Evolutionary conservation across 2,113 vertebrate species (phyloP), one percentile per base, ranked within the genome.

Genomic region (Zeus faber): DNA sequence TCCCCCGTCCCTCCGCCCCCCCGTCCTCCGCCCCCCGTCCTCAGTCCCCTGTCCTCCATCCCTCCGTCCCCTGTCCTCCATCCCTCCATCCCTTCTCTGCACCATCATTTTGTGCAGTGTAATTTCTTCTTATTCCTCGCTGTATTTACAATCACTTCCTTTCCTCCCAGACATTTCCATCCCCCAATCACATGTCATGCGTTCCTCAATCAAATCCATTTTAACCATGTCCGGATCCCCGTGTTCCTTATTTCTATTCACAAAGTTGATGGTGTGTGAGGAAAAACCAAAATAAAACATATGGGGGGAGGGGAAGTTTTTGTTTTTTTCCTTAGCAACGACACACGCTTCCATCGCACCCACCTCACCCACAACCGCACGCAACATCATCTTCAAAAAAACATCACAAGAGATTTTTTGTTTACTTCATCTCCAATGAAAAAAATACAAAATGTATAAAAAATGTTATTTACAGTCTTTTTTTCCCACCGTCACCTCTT

Each of bases 381-480:
- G 72, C 72, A 89, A 92, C 89, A 88, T 86, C 88, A 89, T 85
- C 79, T 76, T 85, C 84, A 84, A 89, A 92, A 93, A 91, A 93
- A 97, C 93, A 90, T 93, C 86, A 87, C 85, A 87, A 91, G 94
- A 93, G 89, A 92, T 92, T 93, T 94, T 60, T 76, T 72, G 58
- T 60, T 84, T 89, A 78, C 77, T 80, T 90, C 85, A 87, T 94
- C 91, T 93, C 90, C 91, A 90, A 92, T 97, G 95, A 96, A 91
- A 98, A 98, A 98, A 92, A 85, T 97, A 97, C 89, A 98, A 98
- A 97, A 92, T 94, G 96, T 92, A 95, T 83, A 83, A 86, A 95
- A 97, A 98, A 88, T 78, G 75, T 88, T 87, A 87, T 83, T 79
- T 91, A 91, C 88, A 90, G 80, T 70, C 78, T 81, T 61, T 40